Evolutionary conservation across 2,113 vertebrate genomes (phyloP).

Genomic region (Dinomys branickii): DNA sequence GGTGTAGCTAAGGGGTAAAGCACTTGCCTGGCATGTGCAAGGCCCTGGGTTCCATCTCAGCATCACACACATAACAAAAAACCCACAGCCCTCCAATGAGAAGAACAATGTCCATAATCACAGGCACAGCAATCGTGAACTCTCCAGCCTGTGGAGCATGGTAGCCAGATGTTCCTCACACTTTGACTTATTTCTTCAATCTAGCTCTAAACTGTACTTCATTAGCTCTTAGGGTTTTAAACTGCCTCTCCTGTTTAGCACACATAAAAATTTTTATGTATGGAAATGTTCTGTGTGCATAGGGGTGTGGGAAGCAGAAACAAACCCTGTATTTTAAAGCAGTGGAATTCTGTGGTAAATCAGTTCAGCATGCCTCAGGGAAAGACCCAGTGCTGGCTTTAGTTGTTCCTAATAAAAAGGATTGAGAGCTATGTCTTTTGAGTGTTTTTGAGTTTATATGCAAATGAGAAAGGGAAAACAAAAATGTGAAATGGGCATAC

Average conservation of each 20-base stretch:
- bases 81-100: conserved; percentile 53
- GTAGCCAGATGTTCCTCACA: conserved; percentile 61
- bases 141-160: conserved; percentile 59
- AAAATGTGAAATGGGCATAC: neutral
- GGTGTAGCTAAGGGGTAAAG: neutral
- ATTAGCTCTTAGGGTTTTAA: conserved; percentile 65
- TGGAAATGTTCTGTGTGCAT: conserved; percentile 32
- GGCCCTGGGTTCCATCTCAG: neutral
- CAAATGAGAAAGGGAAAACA: neutral
- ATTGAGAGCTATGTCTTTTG: neutral
- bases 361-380: neutral
- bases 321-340: conserved; percentile 14
- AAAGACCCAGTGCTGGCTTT: neutral
- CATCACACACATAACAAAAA: neutral
- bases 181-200: conserved; percentile 74
- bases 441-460: conserved; percentile 10
- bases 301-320: conserved; percentile 16
- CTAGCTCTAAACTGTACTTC: conserved; percentile 22
- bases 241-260: conserved; percentile 30
- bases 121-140: conserved; percentile 38
- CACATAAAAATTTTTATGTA: conserved; percentile 14
- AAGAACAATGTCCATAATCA: conserved; percentile 56
- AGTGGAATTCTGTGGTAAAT: conserved; percentile 41
- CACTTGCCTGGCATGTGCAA: neutral
- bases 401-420: conserved; percentile 42